These are phyloP conservation scores for Mesorhabditis sp. DNA, from an alignment of 2,888 invertebrate species.

Conservation along the genomic window DNA sequence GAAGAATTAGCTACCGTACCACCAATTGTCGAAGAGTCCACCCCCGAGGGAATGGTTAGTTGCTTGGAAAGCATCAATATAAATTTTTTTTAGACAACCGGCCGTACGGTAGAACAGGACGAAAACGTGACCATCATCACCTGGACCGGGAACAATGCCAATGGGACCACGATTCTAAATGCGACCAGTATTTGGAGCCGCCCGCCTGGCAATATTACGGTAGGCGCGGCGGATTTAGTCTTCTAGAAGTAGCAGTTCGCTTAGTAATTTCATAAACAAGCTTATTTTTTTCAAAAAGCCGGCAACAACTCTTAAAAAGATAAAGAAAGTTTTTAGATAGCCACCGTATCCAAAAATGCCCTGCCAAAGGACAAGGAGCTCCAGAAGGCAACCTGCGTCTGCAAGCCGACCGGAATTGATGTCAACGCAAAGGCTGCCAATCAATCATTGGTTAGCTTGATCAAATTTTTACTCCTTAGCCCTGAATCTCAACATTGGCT, in stretches of 20 bases:
- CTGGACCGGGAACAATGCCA: background rate
- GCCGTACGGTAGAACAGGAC: background rate
- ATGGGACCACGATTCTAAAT: background rate
- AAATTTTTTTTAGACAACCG: background rate
- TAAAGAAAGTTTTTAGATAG: background rate
- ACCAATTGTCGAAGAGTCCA: too few species aligned
- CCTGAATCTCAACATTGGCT: too few species aligned
- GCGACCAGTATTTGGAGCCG: background rate
- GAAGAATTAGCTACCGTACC: too few species aligned
- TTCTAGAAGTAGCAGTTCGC: background rate
- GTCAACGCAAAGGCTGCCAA: background rate
- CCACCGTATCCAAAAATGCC: background rate
- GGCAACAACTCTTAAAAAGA: background rate
- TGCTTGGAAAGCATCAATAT: background rate
- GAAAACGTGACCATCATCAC: slow-evolving; percentile 4
- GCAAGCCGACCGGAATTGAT: slow-evolving; percentile 2
- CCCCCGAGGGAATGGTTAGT: too few species aligned
- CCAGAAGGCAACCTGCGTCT: background rate
- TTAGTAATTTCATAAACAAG: background rate
- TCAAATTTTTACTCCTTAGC: background rate
- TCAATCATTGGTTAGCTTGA: background rate
- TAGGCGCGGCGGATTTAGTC: background rate
- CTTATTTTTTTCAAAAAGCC: background rate
- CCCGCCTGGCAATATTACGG: background rate
- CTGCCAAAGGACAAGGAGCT: background rate